Evolutionary conservation across 2,888 invertebrate species (phyloP).

Genomic region (Hermaeophaga mercurialis): DNA sequence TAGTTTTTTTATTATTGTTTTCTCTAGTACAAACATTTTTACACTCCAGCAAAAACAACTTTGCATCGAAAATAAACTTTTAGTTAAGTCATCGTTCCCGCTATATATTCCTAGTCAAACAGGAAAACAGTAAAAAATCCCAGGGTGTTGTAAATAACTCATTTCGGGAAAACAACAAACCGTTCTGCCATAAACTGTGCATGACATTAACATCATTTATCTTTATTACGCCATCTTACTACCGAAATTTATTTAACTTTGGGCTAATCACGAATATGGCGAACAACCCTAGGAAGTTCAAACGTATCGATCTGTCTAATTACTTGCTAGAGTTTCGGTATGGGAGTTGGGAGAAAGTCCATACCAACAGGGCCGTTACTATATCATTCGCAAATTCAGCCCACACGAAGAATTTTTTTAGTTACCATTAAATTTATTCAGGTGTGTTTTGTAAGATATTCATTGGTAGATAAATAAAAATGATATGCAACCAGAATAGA

Average conservation of each 20-base stretch:
- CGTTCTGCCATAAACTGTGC: conserved; percentile 31
- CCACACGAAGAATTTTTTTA: too few relatives aligned
- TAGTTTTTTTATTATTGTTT: too few relatives aligned
- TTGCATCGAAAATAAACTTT: too few relatives aligned
- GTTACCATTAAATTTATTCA: too few relatives aligned
- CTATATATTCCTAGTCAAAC: too few relatives aligned
- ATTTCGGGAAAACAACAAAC: conserved; percentile 29
- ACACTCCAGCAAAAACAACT: too few relatives aligned
- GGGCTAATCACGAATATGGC: conserved; percentile 33
- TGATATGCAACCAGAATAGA: too few relatives aligned
- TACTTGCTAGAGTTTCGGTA: conserved; percentile 21
- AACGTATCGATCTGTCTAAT: conserved; percentile 30
- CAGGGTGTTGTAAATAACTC: conserved; percentile 21
- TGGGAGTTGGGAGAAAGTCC: neutral
- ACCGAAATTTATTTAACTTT: conserved; percentile 33
- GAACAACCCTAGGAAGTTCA: conserved; percentile 26
- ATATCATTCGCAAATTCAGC: too few relatives aligned
- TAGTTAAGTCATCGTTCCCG: neutral
- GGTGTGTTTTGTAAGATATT: too few relatives aligned
- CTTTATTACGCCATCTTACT: conserved; percentile 35
- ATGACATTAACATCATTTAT: conserved; percentile 37
- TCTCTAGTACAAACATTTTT: too few relatives aligned
- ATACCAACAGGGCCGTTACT: neutral
- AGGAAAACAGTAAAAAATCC: conserved; percentile 3
- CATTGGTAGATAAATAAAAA: too few relatives aligned